These are phyloP conservation scores for Mustelus asterias DNA, from an alignment of 2,113 vertebrate genomes.

Conservation along the genomic window DNA sequence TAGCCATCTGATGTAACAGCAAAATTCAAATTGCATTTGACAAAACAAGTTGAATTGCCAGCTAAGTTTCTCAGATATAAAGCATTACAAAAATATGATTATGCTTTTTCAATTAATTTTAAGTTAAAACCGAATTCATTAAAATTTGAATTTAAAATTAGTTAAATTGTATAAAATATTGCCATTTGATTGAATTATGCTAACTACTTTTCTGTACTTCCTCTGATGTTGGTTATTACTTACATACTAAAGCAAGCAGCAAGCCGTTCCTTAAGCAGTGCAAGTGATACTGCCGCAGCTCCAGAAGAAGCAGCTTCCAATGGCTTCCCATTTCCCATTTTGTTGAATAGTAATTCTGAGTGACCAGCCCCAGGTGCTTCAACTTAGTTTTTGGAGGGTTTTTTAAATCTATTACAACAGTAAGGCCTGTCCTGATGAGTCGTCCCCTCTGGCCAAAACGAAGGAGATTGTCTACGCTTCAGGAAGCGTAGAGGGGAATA, in stretches of 20 bases:
- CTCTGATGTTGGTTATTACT: neutral
- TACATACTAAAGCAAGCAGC: neutral
- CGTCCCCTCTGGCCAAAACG: no score
- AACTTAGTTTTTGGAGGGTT: no score
- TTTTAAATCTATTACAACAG: no score
- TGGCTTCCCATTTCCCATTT: no score
- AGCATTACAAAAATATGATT: neutral
- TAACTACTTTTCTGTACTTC: neutral
- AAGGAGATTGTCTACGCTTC: no score
- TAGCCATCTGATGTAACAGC: neutral
- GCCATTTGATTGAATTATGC: neutral
- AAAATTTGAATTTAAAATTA: neutral
- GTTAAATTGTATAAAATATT: neutral
- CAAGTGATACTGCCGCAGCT: neutral
- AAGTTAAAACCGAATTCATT: neutral
- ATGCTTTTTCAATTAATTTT: neutral
- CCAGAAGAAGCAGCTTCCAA: neutral
- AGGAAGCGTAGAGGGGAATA: no score
- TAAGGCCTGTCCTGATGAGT: no score
- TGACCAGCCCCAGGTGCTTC: no score
- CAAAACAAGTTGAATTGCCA: neutral
- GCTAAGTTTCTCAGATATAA: neutral
- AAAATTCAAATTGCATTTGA: conserved; percentile 19
- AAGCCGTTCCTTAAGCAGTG: neutral
- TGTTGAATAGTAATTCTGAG: no score